Base-by-base conservation (phyloP, 2,888 invertebrate species). In the Neoitamus cyanurus region DNA sequence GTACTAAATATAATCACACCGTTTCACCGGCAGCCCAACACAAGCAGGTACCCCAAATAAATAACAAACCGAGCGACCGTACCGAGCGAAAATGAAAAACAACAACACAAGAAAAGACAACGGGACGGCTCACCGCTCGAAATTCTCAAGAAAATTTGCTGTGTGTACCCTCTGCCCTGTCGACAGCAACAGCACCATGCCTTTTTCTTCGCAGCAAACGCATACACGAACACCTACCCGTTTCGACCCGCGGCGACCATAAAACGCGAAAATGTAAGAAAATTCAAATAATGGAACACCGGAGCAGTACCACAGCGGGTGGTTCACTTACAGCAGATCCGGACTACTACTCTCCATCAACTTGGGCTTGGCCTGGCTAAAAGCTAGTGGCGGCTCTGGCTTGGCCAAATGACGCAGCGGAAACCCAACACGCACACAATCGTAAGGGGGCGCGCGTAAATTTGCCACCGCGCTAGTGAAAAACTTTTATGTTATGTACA, bases 391-490 rank as follows among this genome's bases (percentile, higher is more conserved):
- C 37, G 42, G 42, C 42, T 42, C 42, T 42, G n/a, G 42, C 3
- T 42, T 42, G 42, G 85, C 83, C 86, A 84, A 86, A 85, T 86
- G 86, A 86, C 86, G 86, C 86, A 86, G 86, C 86, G 86, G 85
- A 86, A 86, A 86, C 85, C 78, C 84, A 80, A 85, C 48, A 73
- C 48, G 78, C 69, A 85, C 83, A 85, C 46, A 36, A 72, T 15
- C 78, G 3, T 11, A n/a, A 2, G 1, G 42, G 58, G 42, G 42
- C 20, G 69, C 34, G 68, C 36, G 58, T 58, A 36, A 34, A 73
- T 31, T 80, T 25, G 46, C 30, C 48, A 28, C 42, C 82, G 58
- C 15, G 82, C 13, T 20, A 69, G 82, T 82, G 82, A 68, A 82
- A 82, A 58, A 82, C 34, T 36, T 69, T 80, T 80, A 34, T 82